Conservation (phyloP, 1,140 invertebrate species). For the Zaprionus gabonicus region DNA sequence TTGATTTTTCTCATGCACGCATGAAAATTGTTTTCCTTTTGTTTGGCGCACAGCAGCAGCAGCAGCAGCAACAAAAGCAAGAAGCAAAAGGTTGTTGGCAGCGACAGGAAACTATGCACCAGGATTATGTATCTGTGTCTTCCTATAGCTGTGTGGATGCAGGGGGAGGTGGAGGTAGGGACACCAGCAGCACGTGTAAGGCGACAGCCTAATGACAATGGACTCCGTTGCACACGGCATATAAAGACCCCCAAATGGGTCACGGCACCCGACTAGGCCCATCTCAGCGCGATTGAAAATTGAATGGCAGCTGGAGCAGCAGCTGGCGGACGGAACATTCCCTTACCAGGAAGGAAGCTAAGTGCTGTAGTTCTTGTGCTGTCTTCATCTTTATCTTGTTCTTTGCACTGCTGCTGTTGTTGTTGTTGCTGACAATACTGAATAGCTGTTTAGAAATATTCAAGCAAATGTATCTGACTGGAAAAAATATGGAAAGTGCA, state of each 20-base stretch:
- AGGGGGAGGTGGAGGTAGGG: background rate
- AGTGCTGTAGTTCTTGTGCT: slow-evolving; percentile 6
- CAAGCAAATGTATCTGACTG: slow-evolving; percentile 20
- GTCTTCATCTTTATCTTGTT: background rate
- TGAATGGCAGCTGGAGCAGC: slow-evolving; percentile 24
- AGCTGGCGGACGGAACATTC: background rate
- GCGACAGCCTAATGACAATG: slow-evolving; percentile 59
- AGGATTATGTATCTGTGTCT: slow-evolving; percentile 58
- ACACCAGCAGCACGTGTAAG: slow-evolving; percentile 18
- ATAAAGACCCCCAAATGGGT: slow-evolving; percentile 41
- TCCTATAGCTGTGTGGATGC: slow-evolving; percentile 22
- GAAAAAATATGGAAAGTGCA: slow-evolving; percentile 19
- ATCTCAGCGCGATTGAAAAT: slow-evolving; percentile 40
- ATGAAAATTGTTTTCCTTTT: slow-evolving; percentile 81
- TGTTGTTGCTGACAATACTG: background rate
- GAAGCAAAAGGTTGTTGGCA: slow-evolving; percentile 65
- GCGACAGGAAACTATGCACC: slow-evolving; percentile 68
- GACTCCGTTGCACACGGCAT: slow-evolving; percentile 20
- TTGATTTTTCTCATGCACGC: slow-evolving; percentile 77
- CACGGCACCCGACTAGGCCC: slow-evolving; percentile 19
- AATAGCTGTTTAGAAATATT: slow-evolving; percentile 12
- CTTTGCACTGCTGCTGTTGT: background rate
- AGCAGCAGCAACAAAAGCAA: slow-evolving; percentile 55
- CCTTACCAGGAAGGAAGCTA: slow-evolving; percentile 7
- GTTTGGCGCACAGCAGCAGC: slow-evolving; percentile 46